Base-by-base conservation (phyloP, 2,113 vertebrate genomes). In the Scomber colias region DNA sequence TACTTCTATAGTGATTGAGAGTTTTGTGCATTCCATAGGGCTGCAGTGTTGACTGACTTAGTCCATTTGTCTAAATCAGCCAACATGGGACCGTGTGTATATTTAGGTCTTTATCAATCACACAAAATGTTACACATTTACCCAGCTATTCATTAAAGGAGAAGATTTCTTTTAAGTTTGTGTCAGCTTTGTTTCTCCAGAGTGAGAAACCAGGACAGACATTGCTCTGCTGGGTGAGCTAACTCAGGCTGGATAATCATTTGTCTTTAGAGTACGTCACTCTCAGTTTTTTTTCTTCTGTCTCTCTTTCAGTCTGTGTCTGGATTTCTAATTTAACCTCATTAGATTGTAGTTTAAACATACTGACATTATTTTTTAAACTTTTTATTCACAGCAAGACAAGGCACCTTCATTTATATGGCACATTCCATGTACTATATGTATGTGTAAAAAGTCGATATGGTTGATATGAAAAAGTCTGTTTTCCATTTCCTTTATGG, bases 191-290 rank as follows among this genome's bases (percentile, higher is more conserved):
- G 50, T 81, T 55, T 75, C 76, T 71, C 75, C 61, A 62, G 63
- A 82, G 77, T 69, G 9, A 69, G 56, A 85, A 90, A 87, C 70
- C 81, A 68, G 73, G 61, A 57, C 72, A 85, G 16, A 72, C 67
- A 60, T 91, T 87, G 81, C 83, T 86, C 72, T 71, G 63, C 44
- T 21, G 50, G 8, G 82, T 71, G 62, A 74, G 49, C 53, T 16
- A 77, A 83, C 27, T 77, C 68, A n/a, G 59, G 21, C 55, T 84
- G 45, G 27, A 79, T 62, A 63, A 75, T 83, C 30, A 48, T 77
- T 83, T 49, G 8, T 74, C 76, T 65, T 73, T n/a, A 68, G 14
- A 21, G 19, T 62, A n/a, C 74, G 35, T 61, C 13, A 14, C 19
- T 57, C 6, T 79, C 3, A 51, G 4, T 62, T 31, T 67, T 7